Evolutionary conservation across 2,797 vertebrate genomes (phyloP), one percentile per base, ranked within the genome.

Genomic region (Malacoctenus gilli): DNA sequence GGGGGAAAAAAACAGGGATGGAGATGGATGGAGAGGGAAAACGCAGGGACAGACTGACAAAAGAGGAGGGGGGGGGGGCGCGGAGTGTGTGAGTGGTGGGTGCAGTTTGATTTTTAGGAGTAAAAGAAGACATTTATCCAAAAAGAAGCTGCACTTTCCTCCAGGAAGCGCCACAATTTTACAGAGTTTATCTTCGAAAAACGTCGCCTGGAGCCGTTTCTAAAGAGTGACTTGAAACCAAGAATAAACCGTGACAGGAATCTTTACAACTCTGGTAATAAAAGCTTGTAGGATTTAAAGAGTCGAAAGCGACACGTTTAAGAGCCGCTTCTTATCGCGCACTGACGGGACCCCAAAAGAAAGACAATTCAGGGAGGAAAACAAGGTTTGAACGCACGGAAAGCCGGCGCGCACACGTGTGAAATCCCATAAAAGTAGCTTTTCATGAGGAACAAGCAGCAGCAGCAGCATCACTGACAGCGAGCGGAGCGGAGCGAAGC

Each of bases 181-280:
- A n/a, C n/a, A n/a, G n/a, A n/a, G n/a, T n/a, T n/a, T n/a, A n/a
- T n/a, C n/a, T n/a, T n/a, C n/a, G n/a, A n/a, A n/a, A n/a, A n/a
- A n/a, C n/a, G n/a, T n/a, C n/a, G n/a, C n/a, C n/a, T n/a, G n/a
- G n/a, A n/a, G n/a, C n/a, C 9, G 6, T 1, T 28, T 9, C 9
- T 28, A 5, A 28, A 9, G 25, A 28, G 25, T 28, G 9, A 28
- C 25, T n/a, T n/a, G n/a, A 28, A 6, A 28, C 25, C 25, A 61
- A 15, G 14, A 39, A 32, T 38, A 16, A 43, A 50, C 55, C 31
- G 14, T 68, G 64, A 68, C 28, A 20, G 10, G 58, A 59, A 34
- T 72, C 59, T 19, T 16, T 13, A 2, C 14, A 68, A 56, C 12
- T 40, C 28, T 61, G 28, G 57, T 28, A 55, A 30, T 20, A 39